Conservation (phyloP, 2,888 invertebrate species). For the Schrankia costaestrigalis region DNA sequence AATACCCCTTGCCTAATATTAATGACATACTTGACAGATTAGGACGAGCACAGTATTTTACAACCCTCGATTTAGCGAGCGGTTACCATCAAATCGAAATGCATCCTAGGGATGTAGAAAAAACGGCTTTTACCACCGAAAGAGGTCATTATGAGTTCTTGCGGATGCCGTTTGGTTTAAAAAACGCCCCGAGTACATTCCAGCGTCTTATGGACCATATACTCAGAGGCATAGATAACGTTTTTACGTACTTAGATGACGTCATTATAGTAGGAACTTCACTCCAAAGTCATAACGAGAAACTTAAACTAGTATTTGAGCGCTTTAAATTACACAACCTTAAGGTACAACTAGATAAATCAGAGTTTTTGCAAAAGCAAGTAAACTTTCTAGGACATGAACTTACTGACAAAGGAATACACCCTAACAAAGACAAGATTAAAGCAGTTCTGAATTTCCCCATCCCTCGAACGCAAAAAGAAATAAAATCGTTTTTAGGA, state of each 20-base stretch:
- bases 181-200: conserved; percentile 2
- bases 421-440: no score
- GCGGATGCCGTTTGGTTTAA: conserved; percentile 17
- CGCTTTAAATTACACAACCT: conserved; percentile 2
- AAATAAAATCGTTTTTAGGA: no score
- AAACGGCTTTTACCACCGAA: conserved; percentile 3
- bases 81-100: conserved; percentile 17
- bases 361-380: conserved; percentile 5
- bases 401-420: background rate
- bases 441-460: no score
- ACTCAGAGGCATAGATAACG: no score
- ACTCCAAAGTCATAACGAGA: conserved; percentile 1
- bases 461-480: no score
- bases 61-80: conserved; percentile 1
- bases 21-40: conserved; percentile 21
- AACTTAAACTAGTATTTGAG: conserved; percentile 5
- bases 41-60: conserved; percentile 7
- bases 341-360: conserved; percentile 5
- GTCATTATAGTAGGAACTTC: background rate
- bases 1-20: conserved; percentile 24
- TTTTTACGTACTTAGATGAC: conserved; percentile 7
- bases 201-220: conserved; percentile 3
- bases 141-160: conserved; percentile 4
- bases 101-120: background rate
- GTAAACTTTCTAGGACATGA: conserved; percentile 6